Percentiles rank a stretch among this genome's conserved stretches.
phyloP scores from a whole-genome alignment of 2,797 vertebrate species.

The Cryptoprocta ferox region DNA sequence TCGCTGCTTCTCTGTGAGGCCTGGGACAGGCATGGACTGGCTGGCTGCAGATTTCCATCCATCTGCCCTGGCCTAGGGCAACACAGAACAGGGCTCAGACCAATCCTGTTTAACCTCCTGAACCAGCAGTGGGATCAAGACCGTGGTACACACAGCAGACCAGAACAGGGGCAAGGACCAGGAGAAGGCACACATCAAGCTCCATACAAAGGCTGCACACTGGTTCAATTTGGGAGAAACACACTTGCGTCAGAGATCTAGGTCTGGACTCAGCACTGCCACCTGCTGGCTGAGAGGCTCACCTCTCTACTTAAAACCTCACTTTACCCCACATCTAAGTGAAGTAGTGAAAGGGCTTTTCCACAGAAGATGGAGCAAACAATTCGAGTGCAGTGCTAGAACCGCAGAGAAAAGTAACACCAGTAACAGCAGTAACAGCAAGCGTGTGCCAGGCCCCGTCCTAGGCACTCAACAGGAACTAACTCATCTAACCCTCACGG shows the following conservation, averaged over 20 bases:
- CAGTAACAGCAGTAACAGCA: no score
- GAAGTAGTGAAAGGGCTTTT: not conserved
- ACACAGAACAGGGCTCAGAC: not conserved
- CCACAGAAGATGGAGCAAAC: not conserved
- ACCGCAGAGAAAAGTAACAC: not conserved
- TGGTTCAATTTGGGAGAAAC: not conserved
- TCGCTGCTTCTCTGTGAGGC: not conserved
- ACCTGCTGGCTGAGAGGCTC: not conserved
- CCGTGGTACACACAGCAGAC: not conserved
- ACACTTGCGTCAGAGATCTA: not conserved
- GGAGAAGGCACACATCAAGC: not conserved
- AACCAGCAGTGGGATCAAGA: not conserved
- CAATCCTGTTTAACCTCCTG: not conserved
- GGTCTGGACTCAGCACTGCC: not conserved
- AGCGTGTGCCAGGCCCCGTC: not conserved
- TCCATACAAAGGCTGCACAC: not conserved
- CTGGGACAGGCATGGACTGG: not conserved
- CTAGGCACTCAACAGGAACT: not conserved
- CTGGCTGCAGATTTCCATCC: not conserved
- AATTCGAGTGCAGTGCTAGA: not conserved
- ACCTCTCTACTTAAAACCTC: not conserved
- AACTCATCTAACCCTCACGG: not conserved
- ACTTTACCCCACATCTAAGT: not conserved
- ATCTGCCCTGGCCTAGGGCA: not conserved
- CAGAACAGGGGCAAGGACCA: not conserved